Percentiles rank a stretch among this genome's conserved stretches.
Conservation (phyloP, 53 echinoderm and acorn worm genomes). For the Temnopleurus reevesii region DNA sequence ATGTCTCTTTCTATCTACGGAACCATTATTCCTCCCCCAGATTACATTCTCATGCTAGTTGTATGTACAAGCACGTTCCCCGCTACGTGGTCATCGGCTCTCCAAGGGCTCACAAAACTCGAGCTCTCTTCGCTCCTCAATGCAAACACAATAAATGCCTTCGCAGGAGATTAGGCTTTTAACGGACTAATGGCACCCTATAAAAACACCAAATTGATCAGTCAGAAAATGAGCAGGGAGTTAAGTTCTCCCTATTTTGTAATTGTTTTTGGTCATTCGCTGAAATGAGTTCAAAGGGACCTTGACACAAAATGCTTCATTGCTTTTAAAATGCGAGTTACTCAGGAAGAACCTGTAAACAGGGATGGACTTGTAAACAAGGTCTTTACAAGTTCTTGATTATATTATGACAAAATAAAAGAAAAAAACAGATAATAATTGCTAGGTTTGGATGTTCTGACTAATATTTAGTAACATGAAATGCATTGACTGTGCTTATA, state of each 20-base stretch:
- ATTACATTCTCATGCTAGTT: background rate
- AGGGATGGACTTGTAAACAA: background rate
- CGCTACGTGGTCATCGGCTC: background rate
- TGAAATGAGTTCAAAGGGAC: background rate
- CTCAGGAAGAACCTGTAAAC: no score
- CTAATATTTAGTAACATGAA: no score
- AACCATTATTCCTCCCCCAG: background rate
- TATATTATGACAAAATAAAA: no score
- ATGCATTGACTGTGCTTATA: no score
- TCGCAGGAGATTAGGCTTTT: conserved; percentile 6
- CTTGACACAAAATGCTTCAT: background rate
- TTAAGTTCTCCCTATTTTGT: background rate
- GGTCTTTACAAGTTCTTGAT: no score
- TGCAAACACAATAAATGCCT: background rate
- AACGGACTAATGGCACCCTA: background rate
- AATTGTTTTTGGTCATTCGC: background rate
- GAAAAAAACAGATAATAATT: no score
- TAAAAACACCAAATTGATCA: background rate
- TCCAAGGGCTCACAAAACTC: background rate
- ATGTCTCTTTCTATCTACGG: background rate
- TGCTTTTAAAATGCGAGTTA: background rate
- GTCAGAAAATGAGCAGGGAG: background rate
- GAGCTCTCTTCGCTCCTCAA: background rate
- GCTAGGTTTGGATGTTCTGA: no score
- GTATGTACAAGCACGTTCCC: conserved; percentile 12